These are phyloP conservation scores for Atherix ibis DNA, from an alignment of 2,888 invertebrate genomes.

Conservation along the genomic window DNA sequence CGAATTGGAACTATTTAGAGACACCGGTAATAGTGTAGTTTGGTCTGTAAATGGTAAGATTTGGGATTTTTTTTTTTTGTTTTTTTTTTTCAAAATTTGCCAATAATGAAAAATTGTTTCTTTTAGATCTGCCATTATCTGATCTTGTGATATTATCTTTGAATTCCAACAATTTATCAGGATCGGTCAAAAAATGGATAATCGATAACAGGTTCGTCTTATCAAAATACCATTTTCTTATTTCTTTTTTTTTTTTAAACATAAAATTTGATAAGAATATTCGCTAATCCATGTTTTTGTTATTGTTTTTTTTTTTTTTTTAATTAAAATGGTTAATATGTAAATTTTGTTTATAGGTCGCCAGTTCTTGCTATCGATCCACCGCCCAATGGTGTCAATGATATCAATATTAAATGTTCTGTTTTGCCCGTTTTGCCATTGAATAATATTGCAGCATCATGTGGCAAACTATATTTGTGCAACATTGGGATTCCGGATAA, in stretches of 20 bases:
- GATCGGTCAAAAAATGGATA: slow-evolving; percentile 48
- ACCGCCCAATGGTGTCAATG: slow-evolving; percentile 47
- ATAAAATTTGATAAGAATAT: background rate
- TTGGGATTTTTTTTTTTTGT: background rate
- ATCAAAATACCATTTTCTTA: background rate
- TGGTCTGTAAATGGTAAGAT: slow-evolving; percentile 33
- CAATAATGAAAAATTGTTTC: background rate
- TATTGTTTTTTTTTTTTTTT: background rate
- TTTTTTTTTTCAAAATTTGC: background rate
- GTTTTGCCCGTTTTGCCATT: slow-evolving; percentile 56
- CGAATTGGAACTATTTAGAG: slow-evolving; percentile 49
- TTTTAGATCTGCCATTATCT: slow-evolving; percentile 30
- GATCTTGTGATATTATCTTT: slow-evolving; percentile 33
- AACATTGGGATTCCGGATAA: slow-evolving; percentile 68
- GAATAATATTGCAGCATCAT: slow-evolving; percentile 39
- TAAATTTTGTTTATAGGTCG: slow-evolving; percentile 32
- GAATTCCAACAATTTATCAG: slow-evolving; percentile 28
- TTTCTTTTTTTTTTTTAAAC: too few species aligned
- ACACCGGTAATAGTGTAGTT: slow-evolving; percentile 44
- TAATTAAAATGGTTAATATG: background rate
- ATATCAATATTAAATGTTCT: slow-evolving; percentile 46
- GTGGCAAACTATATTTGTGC: slow-evolving; percentile 67
- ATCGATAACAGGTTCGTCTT: slow-evolving; percentile 45
- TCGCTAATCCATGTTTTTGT: background rate
- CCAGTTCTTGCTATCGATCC: slow-evolving; percentile 64